Conservation (phyloP, 2,888 invertebrate species). For the Cantharis rufa region DNA sequence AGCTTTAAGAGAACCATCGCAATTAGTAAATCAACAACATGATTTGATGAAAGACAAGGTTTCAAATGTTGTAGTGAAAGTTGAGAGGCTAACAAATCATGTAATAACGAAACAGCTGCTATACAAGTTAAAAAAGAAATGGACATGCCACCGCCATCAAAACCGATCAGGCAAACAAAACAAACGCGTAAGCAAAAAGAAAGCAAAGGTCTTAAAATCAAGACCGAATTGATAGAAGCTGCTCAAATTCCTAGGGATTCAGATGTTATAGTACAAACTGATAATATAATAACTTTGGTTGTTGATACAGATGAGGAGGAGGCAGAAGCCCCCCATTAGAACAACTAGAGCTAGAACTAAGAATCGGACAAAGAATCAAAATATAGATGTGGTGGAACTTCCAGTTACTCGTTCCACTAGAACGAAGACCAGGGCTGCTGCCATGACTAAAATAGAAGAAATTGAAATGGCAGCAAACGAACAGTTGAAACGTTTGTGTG, state of each 20-base stretch:
- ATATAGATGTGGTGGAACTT: neutral
- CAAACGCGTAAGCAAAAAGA: neutral
- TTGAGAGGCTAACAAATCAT: neutral
- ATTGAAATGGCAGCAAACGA: neutral
- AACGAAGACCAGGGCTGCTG: constrained; percentile 28
- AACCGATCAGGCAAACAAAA: neutral
- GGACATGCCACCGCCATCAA: neutral
- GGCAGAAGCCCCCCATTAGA: constrained; percentile 20
- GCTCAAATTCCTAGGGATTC: constrained; percentile 29
- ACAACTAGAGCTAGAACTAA: constrained; percentile 12
- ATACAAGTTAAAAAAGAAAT: neutral
- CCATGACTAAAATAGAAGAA: neutral
- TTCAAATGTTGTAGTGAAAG: neutral
- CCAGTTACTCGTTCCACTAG: constrained; percentile 21
- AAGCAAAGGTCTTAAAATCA: neutral
- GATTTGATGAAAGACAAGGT: neutral
- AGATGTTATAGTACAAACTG: constrained; percentile 41
- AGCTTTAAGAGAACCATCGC: neutral
- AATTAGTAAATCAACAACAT: neutral
- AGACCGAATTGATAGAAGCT: neutral
- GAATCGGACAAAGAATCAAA: constrained; percentile 12
- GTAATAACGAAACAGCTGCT: neutral
- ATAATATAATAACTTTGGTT: constrained; percentile 36
- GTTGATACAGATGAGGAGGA: constrained; percentile 37
- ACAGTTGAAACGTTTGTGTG: neutral